Base-by-base conservation (phyloP, 1,140 invertebrate species). In the Platyscapa corneri region DNA sequence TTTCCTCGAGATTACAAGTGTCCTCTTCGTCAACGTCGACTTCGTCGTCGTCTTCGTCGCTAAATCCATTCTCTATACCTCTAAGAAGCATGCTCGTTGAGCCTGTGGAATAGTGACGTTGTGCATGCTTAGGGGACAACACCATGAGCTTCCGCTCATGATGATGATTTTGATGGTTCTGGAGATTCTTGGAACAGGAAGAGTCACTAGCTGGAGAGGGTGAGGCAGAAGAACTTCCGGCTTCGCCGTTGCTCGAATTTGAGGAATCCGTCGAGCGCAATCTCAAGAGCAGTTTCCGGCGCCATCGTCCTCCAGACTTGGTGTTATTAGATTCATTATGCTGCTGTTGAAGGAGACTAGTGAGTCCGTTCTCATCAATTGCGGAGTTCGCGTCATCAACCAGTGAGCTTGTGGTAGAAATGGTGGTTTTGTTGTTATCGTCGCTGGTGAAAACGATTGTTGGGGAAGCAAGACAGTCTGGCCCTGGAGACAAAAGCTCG, bases 401-500 rank as follows among this genome's bases (percentile, higher is more conserved):
- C 0, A 76, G 23, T 0, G 81, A 72, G 20, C 60, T 49, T 12
- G 74, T 16, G 2, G 30, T 16, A 46, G 77, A 56, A n/a, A 53
- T 37, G 34, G 49, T 81, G 18, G 49, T 72, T 14, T 67, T 60
- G 82, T 86, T 88, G 78, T 88, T 87, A n/a, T 87, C 86, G 46
- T 84, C 88, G 60, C 86, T 86, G 32, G 88, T 86, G n/a, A 88
- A 87, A 5, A 88, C 88, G 65, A 88, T 83, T 8, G 89, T 88
- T 3, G 90, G 85, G 42, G 90, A 88, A 16, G 88, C 89, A 30
- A 90, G 86, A 1, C 89, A 87, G 0, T 91, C 91, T 6, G 91
- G 87, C 0, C 90, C 91, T 0, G 92, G 92, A 0, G 92, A 93
- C 1, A 93, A 37, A 0, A 92, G 90, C 10, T 92, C 92, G 7